Evolutionary conservation across 2,888 invertebrate genomes (phyloP), one percentile per base, ranked within the genome.

Genomic region (Tipula unca): DNA sequence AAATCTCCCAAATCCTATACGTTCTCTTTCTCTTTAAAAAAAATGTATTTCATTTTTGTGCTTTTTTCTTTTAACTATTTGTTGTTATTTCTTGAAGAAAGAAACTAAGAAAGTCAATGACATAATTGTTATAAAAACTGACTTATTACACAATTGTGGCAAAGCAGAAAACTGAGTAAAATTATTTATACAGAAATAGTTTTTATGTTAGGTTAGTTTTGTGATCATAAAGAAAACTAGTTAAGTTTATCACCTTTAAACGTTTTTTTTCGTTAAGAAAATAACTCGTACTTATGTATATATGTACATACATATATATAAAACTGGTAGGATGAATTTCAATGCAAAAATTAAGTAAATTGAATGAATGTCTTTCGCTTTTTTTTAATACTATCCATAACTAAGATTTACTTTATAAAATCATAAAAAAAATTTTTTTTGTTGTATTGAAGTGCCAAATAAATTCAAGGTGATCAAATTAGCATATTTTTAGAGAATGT

Each of bases 381-480:
- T 69, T 69, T 25, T 69, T 48, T 25, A n/a, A 10, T 25, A 6
- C 20, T 10, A 69, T 69, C 69, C 69, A 69, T 25, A 69, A 69
- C 69, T 69, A 69, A 69, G 69, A 69, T 69, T 69, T 69, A 25
- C 69, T 69, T 69, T 54, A 54, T 54, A 25, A 69, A 69, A 69
- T 25, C 69, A 69, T 69, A 69, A 69, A 69, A 48, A n/a, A 54
- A 8, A 69, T 25, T 69, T 25, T 20, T 69, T 69, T 69, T 69
- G 69, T 69, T 69, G 69, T 20, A 25, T 69, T 69, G 69, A 69
- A 69, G 69, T 69, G 69, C 69, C 69, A 69, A 69, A 69, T 69
- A 69, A 69, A 69, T 69, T 69, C 69, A 69, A 69, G 69, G 69
- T 69, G 69, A 69, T 69, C 69, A 69, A 69, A 69, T 69, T 69